Evolutionary conservation across 2,888 invertebrate species (phyloP).

Genomic region (Pharmacophagus antenor): DNA sequence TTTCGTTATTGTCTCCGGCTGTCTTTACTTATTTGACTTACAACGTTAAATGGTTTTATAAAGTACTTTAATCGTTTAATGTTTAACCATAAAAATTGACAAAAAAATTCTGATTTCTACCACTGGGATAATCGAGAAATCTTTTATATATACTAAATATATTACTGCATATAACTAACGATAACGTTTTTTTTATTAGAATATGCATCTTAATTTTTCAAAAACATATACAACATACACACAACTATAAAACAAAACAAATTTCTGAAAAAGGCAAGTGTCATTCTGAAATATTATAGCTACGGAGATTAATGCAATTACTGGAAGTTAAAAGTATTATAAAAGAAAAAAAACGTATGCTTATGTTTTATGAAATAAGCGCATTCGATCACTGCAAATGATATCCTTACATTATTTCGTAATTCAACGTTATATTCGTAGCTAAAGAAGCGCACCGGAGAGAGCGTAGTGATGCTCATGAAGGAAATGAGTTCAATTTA

Average conservation of each 20-base stretch:
- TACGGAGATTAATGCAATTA: too few relatives aligned
- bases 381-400: slow-evolving; percentile 42
- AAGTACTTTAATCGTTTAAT: slow-evolving; percentile 24
- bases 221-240: too few relatives aligned
- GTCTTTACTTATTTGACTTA: slow-evolving; percentile 15
- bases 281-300: too few relatives aligned
- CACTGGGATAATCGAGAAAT: too few relatives aligned
- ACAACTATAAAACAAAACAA: too few relatives aligned
- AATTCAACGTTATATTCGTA: slow-evolving; percentile 58
- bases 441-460: slow-evolving; percentile 52
- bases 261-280: too few relatives aligned
- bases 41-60: slow-evolving; percentile 25
- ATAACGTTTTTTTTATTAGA: too few relatives aligned
- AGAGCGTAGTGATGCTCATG: slow-evolving; percentile 47
- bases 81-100: slow-evolving; percentile 18
- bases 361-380: slow-evolving; percentile 37
- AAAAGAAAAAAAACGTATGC: neutral
- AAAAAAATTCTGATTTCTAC: too few relatives aligned
- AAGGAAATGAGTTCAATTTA: slow-evolving; percentile 73
- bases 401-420: slow-evolving; percentile 50
- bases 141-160: too few relatives aligned
- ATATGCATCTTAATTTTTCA: too few relatives aligned
- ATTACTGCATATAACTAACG: too few relatives aligned
- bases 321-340: neutral
- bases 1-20: slow-evolving; percentile 14